Evolutionary conservation across 2,113 vertebrate species (phyloP), one percentile per base, ranked within the genome.

Genomic region (Phocoena sinus): DNA sequence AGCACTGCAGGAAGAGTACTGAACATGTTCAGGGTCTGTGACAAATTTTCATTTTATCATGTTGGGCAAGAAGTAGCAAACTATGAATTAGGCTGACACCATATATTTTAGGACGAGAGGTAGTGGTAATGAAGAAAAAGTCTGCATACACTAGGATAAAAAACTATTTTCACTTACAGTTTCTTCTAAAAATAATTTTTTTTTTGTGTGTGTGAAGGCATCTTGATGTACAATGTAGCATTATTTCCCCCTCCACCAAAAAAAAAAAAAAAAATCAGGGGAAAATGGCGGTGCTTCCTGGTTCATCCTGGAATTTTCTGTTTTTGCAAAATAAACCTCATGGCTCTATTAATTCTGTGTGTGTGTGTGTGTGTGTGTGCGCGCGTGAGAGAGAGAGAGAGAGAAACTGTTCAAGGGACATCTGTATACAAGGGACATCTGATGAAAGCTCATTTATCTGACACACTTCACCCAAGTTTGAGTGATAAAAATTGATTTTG

Each of bases 21-120:
- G 53, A 85, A 41, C 9, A n/a, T 65, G 94, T 88, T 89, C 77
- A 82, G 56, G 28, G 20, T 28, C 41, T 76, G 6, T 89, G 70
- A 76, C n/a, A 89, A 80, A 79, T 21, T 92, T 87, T 88, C 13
- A 53, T 86, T 82, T 56, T 71, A 38, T 87, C n/a, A 87, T 68
- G 86, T 70, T 71, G 9, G 33, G 20, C 63, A 74, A 96, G 41
- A 84, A 82, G n/a, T 62, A 68, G 73, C 47, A 91, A 88, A 79
- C 33, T 94, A 58, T 50, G 28, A 91, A 71, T 71, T 84, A 84
- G 26, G 28, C 62, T 85, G 71, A 88, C 11, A 86, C 23, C 15
- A 44, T 88, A 2, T 88, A 77, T 87, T 94, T 98, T 70, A 96
- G 68, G 11, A 31, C 60, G 10, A 88, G 41, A 97, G 25, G 31